A percentile compares a stretch with the other conserved stretches of the same genome.
phyloP scores from a whole-genome alignment of 2,888 invertebrate genomes.

The Drosophila limbata region DNA sequence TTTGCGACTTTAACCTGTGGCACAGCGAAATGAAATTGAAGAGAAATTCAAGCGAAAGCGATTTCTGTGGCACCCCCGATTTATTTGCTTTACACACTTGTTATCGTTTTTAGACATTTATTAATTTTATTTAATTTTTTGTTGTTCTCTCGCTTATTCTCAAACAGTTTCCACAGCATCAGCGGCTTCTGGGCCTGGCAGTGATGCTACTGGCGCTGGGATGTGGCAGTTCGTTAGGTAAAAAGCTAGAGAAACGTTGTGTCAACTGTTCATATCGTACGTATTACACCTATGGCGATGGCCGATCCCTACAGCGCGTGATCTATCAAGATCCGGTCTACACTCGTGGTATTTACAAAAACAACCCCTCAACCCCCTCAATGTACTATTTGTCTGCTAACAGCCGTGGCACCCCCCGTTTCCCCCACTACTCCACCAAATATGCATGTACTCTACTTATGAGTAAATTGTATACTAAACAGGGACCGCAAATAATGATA shows the following conservation, averaged over 20 bases:
- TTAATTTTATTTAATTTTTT: not conserved
- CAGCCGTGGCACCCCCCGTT: slow-evolving; percentile 29
- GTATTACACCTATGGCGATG: slow-evolving; percentile 81
- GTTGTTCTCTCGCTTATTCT: not conserved
- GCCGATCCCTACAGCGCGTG: slow-evolving; percentile 76
- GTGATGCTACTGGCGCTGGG: slow-evolving; percentile 37
- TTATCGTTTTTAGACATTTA: not conserved
- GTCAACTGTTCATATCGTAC: slow-evolving; percentile 81
- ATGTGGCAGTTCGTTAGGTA: slow-evolving; percentile 68
- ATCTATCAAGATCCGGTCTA: slow-evolving; percentile 74
- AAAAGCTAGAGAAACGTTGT: slow-evolving; percentile 81
- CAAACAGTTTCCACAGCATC: slow-evolving; percentile 33
- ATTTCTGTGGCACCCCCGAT: too few species aligned
- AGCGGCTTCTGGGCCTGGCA: slow-evolving; percentile 48
- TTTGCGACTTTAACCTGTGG: too few species aligned
- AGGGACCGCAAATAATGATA: too few species aligned
- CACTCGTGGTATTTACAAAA: slow-evolving; percentile 79
- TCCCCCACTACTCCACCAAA: not conserved
- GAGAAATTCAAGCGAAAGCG: too few species aligned
- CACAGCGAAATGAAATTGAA: too few species aligned
- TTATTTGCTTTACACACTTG: too few species aligned
- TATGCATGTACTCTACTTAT: slow-evolving; percentile 8
- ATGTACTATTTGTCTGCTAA: slow-evolving; percentile 23
- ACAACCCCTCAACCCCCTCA: not conserved
- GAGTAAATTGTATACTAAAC: slow-evolving; percentile 3